Evolutionary conservation across 2,797 vertebrate genomes (phyloP).

Genomic region (Nannoperca australis): DNA sequence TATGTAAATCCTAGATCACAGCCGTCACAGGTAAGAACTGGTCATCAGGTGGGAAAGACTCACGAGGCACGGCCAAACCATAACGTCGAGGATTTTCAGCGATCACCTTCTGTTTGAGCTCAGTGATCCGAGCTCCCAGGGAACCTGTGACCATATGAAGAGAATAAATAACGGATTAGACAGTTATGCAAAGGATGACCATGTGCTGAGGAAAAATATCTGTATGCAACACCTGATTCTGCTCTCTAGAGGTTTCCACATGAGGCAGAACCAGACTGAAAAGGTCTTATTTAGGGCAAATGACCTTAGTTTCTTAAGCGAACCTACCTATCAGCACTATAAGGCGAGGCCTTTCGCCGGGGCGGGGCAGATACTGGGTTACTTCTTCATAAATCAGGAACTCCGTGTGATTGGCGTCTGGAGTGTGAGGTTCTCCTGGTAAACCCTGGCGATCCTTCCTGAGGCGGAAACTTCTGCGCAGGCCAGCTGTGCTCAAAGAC

Average conservation of each 20-base stretch:
- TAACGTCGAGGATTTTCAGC: slow-evolving; percentile 92
- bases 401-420: slow-evolving; percentile 76
- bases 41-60: slow-evolving; percentile 69
- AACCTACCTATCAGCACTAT: slow-evolving; percentile 91
- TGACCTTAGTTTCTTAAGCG: neutral
- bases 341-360: slow-evolving; percentile 89
- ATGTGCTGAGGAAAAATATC: neutral
- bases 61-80: slow-evolving; percentile 93
- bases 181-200: neutral
- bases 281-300: neutral
- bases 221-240: neutral
- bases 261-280: neutral
- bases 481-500: slow-evolving; percentile 84
- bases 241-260: neutral
- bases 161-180: neutral
- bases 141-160: slow-evolving; percentile 84
- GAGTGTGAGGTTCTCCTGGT: slow-evolving; percentile 78
- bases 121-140: slow-evolving; percentile 90
- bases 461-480: slow-evolving; percentile 91
- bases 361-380: slow-evolving; percentile 86
- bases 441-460: slow-evolving; percentile 86
- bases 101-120: slow-evolving; percentile 95
- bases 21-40: neutral
- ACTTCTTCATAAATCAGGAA: slow-evolving; percentile 95
- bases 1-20: neutral